phyloP scores from a whole-genome alignment of 2,888 invertebrate species.

The Chorisops tibialis region DNA sequence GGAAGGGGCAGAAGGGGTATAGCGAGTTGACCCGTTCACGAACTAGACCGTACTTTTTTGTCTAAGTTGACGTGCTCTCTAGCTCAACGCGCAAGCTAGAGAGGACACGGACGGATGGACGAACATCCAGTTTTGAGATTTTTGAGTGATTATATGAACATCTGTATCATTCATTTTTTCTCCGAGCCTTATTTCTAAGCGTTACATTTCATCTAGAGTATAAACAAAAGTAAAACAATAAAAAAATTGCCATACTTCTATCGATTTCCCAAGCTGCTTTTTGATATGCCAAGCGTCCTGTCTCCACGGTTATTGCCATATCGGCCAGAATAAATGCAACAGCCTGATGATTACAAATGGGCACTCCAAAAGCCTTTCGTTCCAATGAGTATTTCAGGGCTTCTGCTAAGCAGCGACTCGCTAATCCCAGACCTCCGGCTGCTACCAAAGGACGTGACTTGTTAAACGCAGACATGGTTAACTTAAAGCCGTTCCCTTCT shows the following conservation, averaged over 20 bases:
- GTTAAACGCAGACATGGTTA: conserved; percentile 73
- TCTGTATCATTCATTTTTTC: too few species aligned
- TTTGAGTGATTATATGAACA: too few species aligned
- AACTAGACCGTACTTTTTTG: too few species aligned
- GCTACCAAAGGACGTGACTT: conserved; percentile 73
- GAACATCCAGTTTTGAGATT: too few species aligned
- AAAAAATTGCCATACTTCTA: conserved; percentile 56
- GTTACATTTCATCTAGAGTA: too few species aligned
- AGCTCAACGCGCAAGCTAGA: too few species aligned
- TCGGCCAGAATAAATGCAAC: conserved; percentile 88
- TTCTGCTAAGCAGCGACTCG: conserved; percentile 81
- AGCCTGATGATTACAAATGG: conserved; percentile 73
- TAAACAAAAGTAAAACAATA: neutral
- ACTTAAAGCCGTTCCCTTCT: conserved; percentile 70
- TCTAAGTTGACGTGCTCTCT: too few species aligned
- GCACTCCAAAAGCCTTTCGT: conserved; percentile 82
- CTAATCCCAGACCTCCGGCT: conserved; percentile 78
- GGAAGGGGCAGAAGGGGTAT: too few species aligned
- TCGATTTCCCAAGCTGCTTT: conserved; percentile 82
- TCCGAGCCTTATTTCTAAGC: too few species aligned
- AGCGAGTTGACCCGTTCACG: too few species aligned
- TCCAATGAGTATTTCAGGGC: conserved; percentile 83
- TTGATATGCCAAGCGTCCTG: conserved; percentile 75
- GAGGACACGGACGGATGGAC: too few species aligned
- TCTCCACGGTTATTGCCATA: conserved; percentile 81